Percentiles rank a stretch among this genome's conserved stretches.
Evolutionary conservation across 2,888 invertebrate genomes (phyloP).

Genomic region (Caenorhabditis uteleia): DNA sequence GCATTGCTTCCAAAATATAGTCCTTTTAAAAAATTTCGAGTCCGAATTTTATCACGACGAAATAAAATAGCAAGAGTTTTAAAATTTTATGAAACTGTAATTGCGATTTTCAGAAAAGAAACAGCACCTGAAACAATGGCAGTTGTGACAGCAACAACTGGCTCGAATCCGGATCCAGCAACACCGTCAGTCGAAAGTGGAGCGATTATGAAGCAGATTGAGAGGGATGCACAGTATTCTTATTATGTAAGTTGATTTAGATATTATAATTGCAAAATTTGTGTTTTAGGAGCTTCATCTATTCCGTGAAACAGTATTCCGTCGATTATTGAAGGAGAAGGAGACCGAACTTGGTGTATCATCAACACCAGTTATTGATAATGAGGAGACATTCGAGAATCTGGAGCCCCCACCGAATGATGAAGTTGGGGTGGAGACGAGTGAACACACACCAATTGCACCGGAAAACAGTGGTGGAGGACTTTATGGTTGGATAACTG

Average conservation of each 20-base stretch:
- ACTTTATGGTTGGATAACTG: constrained; percentile 62
- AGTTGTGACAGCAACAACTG: not conserved
- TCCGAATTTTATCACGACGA: not conserved
- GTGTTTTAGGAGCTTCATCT: constrained; percentile 63
- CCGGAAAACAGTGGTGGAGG: constrained; percentile 38
- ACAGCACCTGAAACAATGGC: constrained; percentile 11
- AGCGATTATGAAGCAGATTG: constrained; percentile 75
- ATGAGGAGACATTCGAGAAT: constrained; percentile 30
- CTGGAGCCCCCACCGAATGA: constrained; percentile 20
- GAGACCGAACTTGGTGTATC: constrained; percentile 42
- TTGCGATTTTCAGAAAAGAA: constrained; percentile 4
- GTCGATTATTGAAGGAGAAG: constrained; percentile 49
- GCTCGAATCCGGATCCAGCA: not conserved
- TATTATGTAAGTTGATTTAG: constrained; percentile 56
- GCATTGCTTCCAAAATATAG: constrained; percentile 3
- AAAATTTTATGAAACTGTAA: not conserved
- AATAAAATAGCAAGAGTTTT: not conserved
- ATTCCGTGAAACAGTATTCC: constrained; percentile 65
- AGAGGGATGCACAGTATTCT: constrained; percentile 75
- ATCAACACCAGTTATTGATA: not conserved
- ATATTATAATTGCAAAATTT: constrained; percentile 10
- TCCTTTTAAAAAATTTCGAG: no score
- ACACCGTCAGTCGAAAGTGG: constrained; percentile 42
- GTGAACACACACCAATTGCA: constrained; percentile 1
- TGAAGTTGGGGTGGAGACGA: constrained; percentile 8